Evolutionary conservation across 2,113 vertebrate genomes (phyloP).

Genomic region (Meles meles): DNA sequence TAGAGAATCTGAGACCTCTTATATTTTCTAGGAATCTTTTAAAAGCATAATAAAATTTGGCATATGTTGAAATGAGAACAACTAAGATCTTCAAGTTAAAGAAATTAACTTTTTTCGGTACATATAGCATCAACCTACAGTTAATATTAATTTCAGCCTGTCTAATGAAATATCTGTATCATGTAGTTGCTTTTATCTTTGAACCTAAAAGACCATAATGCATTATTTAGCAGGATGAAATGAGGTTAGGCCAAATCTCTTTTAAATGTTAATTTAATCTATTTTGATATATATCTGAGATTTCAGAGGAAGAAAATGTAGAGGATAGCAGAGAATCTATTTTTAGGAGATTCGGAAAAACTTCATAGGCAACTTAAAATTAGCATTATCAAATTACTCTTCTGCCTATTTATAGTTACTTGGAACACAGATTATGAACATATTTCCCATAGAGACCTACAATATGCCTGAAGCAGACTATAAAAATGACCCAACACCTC

Average conservation of each 20-base stretch:
- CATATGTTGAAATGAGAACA: not conserved
- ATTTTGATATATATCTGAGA: slow-evolving; percentile 34
- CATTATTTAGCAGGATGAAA: slow-evolving; percentile 63
- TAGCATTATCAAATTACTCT: not conserved
- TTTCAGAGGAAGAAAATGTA: slow-evolving; percentile 35
- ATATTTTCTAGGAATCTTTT: not conserved
- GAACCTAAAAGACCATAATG: slow-evolving; percentile 18
- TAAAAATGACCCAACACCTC: not conserved
- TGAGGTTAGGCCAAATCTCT: slow-evolving; percentile 42
- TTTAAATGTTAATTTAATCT: slow-evolving; percentile 64
- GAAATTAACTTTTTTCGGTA: not conserved
- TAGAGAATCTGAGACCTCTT: not conserved
- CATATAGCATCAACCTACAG: slow-evolving; percentile 6
- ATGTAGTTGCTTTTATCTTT: slow-evolving; percentile 29
- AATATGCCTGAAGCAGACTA: not conserved
- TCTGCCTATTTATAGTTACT: not conserved
- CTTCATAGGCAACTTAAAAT: not conserved
- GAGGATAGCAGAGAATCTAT: not conserved
- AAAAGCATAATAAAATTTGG: slow-evolving; percentile 16
- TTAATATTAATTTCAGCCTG: slow-evolving; percentile 31
- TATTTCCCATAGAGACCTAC: not conserved
- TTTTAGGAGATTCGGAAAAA: slow-evolving; percentile 14
- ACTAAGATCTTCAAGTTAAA: not conserved
- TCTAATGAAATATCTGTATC: slow-evolving; percentile 36
- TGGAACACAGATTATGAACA: not conserved